Base-by-base conservation (phyloP, 2,888 invertebrate genomes). In the Mylabris sibirica region DNA sequence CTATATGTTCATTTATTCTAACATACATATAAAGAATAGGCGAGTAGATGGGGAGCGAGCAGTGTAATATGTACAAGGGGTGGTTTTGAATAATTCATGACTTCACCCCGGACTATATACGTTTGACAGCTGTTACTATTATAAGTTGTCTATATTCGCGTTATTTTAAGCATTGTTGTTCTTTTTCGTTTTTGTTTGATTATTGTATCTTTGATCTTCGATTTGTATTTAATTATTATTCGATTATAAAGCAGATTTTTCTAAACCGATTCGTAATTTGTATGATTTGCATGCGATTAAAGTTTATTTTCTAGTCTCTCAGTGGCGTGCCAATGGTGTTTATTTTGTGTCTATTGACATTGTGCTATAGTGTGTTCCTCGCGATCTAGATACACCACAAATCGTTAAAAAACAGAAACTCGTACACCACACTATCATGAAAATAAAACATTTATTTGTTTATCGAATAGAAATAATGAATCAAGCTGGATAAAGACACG, bases 21-120 rank as follows among this genome's bases (percentile, higher is more conserved):
- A 77, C 78, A 76, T 74, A 74, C 72, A 75, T 78, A 78, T 77
- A 79, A 79, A 79, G 79, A 79, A 79, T 76, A 53, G 22, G 53
- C 5, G 44, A 20, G 20, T 9, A 20, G 9, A 20, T 3, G 8
- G 77, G 77, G 80, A 79, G 38, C 2, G 14, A 77, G 77, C 80
- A 79, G 79, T 81, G 81, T 80, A 80, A 80, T 79, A 77, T 77
- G 81, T 78, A 79, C 78, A 75, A 74, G 78, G 78, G 81, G 79
- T 74, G 67, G 76, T 69, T 71, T 73, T 81, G 81, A 81, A 81
- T 81, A 77, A 81, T 81, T 81, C 80, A 81, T 80, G 78, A 77
- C 76, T 67, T 77, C 75, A 65, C 71, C 22, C 57, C 9, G 3
- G 57, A 11, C 24, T 26, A 57, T 57, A 14, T 57, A 57, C n/a